Conservation (phyloP, 2,888 invertebrate genomes). For the Amiota communis region DNA sequence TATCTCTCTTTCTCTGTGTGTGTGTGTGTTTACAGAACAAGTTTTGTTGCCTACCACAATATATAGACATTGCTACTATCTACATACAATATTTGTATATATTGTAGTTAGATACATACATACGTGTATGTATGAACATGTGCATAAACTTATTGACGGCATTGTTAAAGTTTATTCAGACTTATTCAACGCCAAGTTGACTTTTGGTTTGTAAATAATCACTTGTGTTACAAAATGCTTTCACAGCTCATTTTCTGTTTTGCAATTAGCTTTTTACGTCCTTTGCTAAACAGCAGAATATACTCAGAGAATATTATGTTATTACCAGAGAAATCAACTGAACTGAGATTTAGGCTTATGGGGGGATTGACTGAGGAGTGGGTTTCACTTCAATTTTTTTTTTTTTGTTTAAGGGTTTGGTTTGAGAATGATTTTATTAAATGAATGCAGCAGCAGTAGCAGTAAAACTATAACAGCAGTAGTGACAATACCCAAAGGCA, state of each 20-base stretch:
- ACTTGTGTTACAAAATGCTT: neutral
- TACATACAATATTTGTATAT: no score
- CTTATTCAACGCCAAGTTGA: neutral
- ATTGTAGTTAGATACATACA: no score
- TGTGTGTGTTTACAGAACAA: neutral
- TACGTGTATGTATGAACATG: conserved; percentile 35
- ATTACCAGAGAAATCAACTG: no score
- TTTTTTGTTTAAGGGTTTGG: no score
- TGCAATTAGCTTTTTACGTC: neutral
- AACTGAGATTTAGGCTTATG: neutral
- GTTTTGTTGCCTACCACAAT: conserved; percentile 21
- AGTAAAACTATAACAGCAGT: neutral
- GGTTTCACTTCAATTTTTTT: neutral
- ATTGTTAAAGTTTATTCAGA: neutral
- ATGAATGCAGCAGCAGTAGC: neutral
- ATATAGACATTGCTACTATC: neutral
- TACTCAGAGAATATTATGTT: no score
- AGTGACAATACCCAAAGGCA: conserved; percentile 4
- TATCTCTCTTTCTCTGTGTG: neutral
- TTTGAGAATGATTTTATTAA: no score
- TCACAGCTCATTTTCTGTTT: neutral
- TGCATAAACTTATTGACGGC: conserved; percentile 43
- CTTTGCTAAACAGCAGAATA: no score
- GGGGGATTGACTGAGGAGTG: no score
- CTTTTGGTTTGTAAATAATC: conserved; percentile 5